Evolutionary conservation across 2,888 invertebrate genomes (phyloP).

Genomic region (Sphaerophoria taeniata): DNA sequence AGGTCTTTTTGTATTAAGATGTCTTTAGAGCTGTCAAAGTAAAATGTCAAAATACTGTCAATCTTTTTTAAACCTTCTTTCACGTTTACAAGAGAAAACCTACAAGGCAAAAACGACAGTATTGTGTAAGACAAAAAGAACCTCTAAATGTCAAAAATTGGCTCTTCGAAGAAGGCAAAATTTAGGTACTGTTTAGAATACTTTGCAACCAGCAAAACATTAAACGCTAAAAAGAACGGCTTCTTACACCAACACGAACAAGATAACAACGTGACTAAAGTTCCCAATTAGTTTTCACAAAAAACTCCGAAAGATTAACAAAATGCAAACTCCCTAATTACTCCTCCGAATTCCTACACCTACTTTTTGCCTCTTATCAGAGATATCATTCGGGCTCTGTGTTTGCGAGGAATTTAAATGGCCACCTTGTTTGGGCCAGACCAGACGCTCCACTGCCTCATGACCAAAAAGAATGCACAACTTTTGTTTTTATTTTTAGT

Average conservation of each 20-base stretch:
- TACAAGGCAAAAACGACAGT: too few relatives aligned
- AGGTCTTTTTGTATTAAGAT: neutral
- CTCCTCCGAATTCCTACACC: constrained; percentile 41
- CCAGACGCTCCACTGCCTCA: neutral
- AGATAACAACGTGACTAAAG: constrained; percentile 37
- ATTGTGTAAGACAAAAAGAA: neutral
- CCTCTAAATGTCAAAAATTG: neutral
- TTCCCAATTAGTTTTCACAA: constrained; percentile 52
- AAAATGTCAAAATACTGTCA: neutral
- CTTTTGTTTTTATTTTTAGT: constrained; percentile 32
- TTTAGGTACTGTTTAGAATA: neutral
- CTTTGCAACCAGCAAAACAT: neutral
- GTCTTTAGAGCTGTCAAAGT: constrained; percentile 4
- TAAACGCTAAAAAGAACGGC: neutral
- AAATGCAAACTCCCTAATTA: constrained; percentile 56
- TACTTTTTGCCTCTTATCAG: constrained; percentile 52
- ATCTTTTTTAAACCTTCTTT: too few relatives aligned
- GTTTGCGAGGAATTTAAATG: constrained; percentile 64
- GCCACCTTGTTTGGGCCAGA: constrained; percentile 55
- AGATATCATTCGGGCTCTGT: constrained; percentile 39
- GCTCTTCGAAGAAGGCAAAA: too few relatives aligned
- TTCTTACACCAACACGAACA: neutral
- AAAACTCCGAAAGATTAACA: neutral
- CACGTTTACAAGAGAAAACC: too few relatives aligned
- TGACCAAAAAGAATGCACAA: neutral